Percentiles rank a stretch among this genome's conserved stretches.
Evolutionary conservation across 2,797 vertebrate species (phyloP).

Genomic region (Pseudochirops cupreus): DNA sequence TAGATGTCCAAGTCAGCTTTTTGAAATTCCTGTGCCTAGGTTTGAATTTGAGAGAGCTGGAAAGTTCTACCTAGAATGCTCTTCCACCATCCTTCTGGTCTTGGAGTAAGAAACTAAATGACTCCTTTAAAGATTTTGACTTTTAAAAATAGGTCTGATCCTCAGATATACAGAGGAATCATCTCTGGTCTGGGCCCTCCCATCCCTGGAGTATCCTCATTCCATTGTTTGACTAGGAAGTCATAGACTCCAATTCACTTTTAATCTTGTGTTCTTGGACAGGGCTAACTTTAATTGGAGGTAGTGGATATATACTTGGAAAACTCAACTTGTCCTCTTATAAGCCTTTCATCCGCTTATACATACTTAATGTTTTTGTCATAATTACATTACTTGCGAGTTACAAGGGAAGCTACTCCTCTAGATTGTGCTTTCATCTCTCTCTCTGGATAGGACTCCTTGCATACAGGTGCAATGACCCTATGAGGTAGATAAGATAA

Average conservation of each 20-base stretch:
- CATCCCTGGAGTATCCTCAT: not conserved
- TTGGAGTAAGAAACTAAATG: not conserved
- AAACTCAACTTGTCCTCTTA: not conserved
- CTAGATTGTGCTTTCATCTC: not conserved
- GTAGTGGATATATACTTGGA: not conserved
- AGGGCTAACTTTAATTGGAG: not conserved
- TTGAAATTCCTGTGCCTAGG: not conserved
- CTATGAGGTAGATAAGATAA: not conserved
- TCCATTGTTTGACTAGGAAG: not conserved
- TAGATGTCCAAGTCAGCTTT: not conserved
- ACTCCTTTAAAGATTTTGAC: not conserved
- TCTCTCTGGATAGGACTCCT: not conserved
- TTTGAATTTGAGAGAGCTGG: not conserved
- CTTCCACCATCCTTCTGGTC: not conserved
- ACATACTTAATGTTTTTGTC: not conserved
- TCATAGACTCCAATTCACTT: not conserved
- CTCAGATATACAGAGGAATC: not conserved
- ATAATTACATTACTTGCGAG: not conserved
- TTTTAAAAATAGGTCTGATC: not conserved
- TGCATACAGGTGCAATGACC: not conserved
- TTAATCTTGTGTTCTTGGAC: not conserved
- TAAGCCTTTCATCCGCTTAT: not conserved
- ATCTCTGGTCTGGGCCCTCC: not conserved
- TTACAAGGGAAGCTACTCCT: not conserved
- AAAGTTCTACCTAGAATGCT: not conserved